Evolutionary conservation across 1,140 invertebrate species (phyloP).

Genomic region (Eueides isabella): DNA sequence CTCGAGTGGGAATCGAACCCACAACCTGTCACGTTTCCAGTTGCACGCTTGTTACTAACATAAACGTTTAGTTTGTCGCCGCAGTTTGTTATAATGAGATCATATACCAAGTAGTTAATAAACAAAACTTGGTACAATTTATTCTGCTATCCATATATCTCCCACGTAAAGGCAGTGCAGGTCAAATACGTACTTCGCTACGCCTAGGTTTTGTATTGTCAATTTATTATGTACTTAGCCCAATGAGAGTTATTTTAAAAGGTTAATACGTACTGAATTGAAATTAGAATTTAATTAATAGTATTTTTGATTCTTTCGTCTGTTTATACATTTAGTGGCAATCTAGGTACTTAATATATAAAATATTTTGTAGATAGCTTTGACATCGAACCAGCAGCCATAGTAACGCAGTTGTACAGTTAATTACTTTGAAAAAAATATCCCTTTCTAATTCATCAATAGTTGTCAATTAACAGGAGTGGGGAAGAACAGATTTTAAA

Average conservation of each 20-base stretch:
- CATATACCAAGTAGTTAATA: neutral
- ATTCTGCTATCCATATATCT: slow-evolving; percentile 1
- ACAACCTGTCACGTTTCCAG: too few species aligned
- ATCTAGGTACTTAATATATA: too few species aligned
- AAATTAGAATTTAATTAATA: neutral
- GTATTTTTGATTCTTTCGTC: neutral
- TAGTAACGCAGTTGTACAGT: too few species aligned
- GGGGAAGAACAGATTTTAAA: too few species aligned
- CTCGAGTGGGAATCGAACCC: too few species aligned
- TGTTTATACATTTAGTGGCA: neutral
- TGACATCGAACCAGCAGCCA: too few species aligned
- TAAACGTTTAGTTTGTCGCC: neutral
- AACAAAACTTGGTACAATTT: neutral
- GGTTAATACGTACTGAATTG: neutral
- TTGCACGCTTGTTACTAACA: too few species aligned
- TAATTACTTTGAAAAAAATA: too few species aligned
- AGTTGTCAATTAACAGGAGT: too few species aligned
- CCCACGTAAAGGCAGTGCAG: neutral
- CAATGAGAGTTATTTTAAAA: neutral
- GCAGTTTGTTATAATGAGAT: neutral
- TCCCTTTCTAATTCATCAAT: too few species aligned
- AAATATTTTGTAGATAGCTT: too few species aligned
- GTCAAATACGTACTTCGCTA: neutral
- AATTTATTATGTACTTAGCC: neutral
- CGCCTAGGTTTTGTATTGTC: neutral